Conservation (phyloP, 2,797 vertebrate species). For the Sparidentex hasta region DNA sequence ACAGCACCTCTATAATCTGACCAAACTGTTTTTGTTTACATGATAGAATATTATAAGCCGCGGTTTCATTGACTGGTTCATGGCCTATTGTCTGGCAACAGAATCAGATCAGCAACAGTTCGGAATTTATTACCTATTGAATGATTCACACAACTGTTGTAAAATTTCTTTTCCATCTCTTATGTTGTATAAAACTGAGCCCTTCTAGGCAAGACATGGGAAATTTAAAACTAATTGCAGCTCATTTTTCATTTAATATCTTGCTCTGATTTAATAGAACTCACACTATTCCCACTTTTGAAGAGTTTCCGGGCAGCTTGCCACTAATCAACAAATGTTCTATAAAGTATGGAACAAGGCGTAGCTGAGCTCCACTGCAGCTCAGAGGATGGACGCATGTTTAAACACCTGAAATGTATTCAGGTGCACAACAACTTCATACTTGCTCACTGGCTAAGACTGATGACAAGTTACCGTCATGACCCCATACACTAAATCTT, state of each 20-base stretch:
- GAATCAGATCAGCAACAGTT: too few species aligned
- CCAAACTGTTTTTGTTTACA: not conserved
- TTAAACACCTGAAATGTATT: not conserved
- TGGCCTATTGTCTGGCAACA: too few species aligned
- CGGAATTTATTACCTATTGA: too few species aligned
- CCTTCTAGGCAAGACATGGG: not conserved
- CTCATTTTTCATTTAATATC: too few species aligned
- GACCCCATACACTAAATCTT: too few species aligned
- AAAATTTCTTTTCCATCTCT: not conserved
- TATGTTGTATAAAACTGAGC: not conserved
- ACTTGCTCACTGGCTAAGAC: not conserved
- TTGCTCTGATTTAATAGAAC: not conserved
- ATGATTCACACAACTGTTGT: too few species aligned
- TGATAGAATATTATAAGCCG: not conserved
- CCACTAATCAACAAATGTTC: not conserved
- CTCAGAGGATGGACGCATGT: not conserved
- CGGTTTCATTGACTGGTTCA: conserved; percentile 1
- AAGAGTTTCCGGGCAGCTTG: not conserved
- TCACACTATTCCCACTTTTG: not conserved
- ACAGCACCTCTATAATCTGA: not conserved
- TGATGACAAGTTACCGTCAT: not conserved
- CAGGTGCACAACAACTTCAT: not conserved
- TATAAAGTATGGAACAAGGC: not conserved
- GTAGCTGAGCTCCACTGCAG: not conserved
- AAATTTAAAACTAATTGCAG: not conserved